Conservation (phyloP, 2,888 invertebrate species). For the Rapana venosa region DNA sequence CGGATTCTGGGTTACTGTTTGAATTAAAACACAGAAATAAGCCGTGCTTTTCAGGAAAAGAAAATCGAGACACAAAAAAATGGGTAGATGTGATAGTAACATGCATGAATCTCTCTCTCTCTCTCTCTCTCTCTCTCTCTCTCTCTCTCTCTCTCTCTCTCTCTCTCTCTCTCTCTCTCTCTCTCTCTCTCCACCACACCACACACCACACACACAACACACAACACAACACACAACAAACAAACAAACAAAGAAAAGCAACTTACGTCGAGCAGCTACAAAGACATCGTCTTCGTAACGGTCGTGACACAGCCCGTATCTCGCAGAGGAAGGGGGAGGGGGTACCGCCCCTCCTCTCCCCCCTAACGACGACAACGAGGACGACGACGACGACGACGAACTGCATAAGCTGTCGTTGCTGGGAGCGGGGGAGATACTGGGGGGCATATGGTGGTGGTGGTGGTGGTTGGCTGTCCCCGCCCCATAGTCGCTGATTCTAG, state of each 20-base stretch:
- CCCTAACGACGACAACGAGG: neutral
- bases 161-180: too few relatives aligned
- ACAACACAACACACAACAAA: neutral
- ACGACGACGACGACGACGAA: constrained; percentile 21
- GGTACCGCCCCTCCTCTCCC: neutral
- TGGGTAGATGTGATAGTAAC: too few relatives aligned
- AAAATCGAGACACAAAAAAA: too few relatives aligned
- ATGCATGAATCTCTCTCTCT: too few relatives aligned
- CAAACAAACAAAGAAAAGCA: neutral
- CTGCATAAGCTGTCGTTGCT: constrained; percentile 47
- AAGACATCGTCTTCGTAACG: constrained; percentile 45
- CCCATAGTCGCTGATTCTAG: neutral
- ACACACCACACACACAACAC: neutral
- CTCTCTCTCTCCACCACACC: neutral
- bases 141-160: too few relatives aligned
- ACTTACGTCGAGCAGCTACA: neutral
- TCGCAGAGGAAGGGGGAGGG: neutral
- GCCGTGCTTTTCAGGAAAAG: too few relatives aligned
- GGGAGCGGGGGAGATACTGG: constrained; percentile 48
- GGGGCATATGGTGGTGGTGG: constrained; percentile 6
- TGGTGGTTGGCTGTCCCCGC: neutral
- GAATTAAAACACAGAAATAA: too few relatives aligned
- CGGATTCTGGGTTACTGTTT: too few relatives aligned
- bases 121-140: too few relatives aligned
- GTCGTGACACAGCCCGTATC: constrained; percentile 13